Evolutionary conservation across 64 coral and sea anemone species (phyloP).

Genomic region (Cladopsammia gracilis): DNA sequence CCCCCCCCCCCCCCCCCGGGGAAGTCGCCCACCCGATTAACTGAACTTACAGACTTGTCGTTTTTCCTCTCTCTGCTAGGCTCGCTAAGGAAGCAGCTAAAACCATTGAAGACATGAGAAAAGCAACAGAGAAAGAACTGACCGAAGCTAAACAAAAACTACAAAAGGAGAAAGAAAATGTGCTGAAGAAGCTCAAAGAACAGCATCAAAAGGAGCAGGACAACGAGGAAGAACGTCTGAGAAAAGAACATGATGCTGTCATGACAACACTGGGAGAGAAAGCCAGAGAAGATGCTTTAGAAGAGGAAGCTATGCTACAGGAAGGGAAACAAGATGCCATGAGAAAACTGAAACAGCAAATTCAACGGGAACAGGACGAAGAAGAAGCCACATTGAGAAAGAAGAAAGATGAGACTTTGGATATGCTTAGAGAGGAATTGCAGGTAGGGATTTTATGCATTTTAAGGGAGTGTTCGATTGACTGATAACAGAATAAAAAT

Average conservation of each 20-base stretch:
- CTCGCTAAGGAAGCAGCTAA: constrained; percentile 83
- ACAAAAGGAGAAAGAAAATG: constrained; percentile 78
- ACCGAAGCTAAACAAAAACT: constrained; percentile 89
- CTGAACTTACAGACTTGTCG: no score
- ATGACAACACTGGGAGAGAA: constrained; percentile 91
- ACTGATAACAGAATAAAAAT: no score
- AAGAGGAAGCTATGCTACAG: constrained; percentile 94
- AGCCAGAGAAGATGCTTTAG: constrained; percentile 82
- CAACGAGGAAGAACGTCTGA: constrained; percentile 77
- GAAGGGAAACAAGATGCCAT: constrained; percentile 88
- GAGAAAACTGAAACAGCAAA: constrained; percentile 79
- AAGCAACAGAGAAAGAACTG: constrained; percentile 88
- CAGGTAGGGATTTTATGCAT: neutral
- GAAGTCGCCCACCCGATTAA: no score
- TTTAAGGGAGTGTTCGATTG: neutral
- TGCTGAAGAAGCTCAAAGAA: constrained; percentile 70
- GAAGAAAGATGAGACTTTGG: constrained; percentile 68
- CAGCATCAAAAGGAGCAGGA: constrained; percentile 74
- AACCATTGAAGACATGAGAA: constrained; percentile 79
- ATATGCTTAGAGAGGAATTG: constrained; percentile 72
- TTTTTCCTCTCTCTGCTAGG: neutral
- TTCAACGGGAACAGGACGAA: constrained; percentile 87
- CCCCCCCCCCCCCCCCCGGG: no score
- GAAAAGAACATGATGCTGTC: constrained; percentile 80
- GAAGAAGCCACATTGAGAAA: constrained; percentile 72